Conservation (phyloP, 35 echinoderm and acorn worm genomes). For the Acanthaster planci region DNA sequence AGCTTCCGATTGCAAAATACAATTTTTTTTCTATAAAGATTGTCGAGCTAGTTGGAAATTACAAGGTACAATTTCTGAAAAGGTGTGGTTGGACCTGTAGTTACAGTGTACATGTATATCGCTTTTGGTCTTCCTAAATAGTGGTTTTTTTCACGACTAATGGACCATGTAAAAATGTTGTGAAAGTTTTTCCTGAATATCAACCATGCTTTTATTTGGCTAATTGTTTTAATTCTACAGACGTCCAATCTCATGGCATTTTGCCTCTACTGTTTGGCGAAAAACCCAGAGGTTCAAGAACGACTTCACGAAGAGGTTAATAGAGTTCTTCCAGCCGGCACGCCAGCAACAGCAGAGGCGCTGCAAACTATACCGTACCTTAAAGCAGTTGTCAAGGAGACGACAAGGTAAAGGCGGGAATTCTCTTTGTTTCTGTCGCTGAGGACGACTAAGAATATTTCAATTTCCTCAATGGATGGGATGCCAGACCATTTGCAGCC, state of each 20-base stretch:
- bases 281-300: slow-evolving; percentile 91
- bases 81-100: too few relatives aligned
- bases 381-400: slow-evolving; percentile 92
- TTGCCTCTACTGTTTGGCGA: slow-evolving; percentile 76
- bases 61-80: too few relatives aligned
- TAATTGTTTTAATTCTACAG: slow-evolving; percentile 1
- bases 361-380: slow-evolving; percentile 85
- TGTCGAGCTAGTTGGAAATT: too few relatives aligned
- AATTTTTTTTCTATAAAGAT: too few relatives aligned
- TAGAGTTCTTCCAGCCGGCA: slow-evolving; percentile 44
- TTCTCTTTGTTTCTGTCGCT: too few relatives aligned
- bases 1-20: too few relatives aligned
- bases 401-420: slow-evolving; percentile 56
- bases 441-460: too few relatives aligned
- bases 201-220: not conserved
- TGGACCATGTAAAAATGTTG: not conserved
- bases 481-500: too few relatives aligned
- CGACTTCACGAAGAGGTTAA: slow-evolving; percentile 78
- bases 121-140: too few relatives aligned
- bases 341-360: slow-evolving; percentile 49
- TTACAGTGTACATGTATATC: too few relatives aligned
- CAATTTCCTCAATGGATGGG: too few relatives aligned
- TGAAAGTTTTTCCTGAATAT: not conserved
- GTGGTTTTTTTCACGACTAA: not conserved
- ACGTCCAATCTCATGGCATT: slow-evolving; percentile 71